Percentiles rank a stretch among this genome's conserved stretches.
phyloP scores from a whole-genome alignment of 2,797 vertebrate species.

The Sebastes hopkinsi region DNA sequence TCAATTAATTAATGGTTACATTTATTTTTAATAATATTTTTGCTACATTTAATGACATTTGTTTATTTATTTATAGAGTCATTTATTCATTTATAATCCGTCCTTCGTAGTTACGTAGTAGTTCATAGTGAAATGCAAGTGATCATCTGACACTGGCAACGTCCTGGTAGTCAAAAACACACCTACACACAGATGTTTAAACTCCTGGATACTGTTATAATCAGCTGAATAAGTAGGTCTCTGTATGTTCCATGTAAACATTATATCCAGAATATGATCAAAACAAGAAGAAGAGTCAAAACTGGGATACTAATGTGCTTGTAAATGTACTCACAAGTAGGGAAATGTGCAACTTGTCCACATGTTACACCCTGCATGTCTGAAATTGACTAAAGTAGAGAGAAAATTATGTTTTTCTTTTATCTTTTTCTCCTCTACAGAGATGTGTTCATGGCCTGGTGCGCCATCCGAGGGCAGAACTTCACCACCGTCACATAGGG shows the following conservation, averaged over 20 bases:
- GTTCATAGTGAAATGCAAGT: too few species aligned
- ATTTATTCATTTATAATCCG: too few species aligned
- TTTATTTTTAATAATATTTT: too few species aligned
- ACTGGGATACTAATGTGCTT: not conserved
- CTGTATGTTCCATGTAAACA: not conserved
- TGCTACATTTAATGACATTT: too few species aligned
- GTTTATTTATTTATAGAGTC: too few species aligned
- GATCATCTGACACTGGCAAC: too few species aligned
- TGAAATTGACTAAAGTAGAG: not conserved
- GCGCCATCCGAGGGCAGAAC: conserved; percentile 87
- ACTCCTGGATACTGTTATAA: not conserved
- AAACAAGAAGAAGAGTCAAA: not conserved
- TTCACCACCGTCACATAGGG: conserved; percentile 85
- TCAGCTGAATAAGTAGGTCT: not conserved
- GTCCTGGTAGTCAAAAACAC: not conserved
- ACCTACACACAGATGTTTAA: not conserved
- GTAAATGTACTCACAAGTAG: not conserved
- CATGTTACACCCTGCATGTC: too few species aligned
- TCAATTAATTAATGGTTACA: too few species aligned
- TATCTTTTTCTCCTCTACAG: conserved; percentile 63
- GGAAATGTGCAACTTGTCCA: not conserved
- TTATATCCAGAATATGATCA: not conserved
- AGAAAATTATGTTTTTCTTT: not conserved
- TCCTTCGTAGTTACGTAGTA: too few species aligned
- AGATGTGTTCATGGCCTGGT: conserved; percentile 92